Evolutionary conservation across 2,797 vertebrate genomes (phyloP).

Genomic region (Paedocypris micromegethes): DNA sequence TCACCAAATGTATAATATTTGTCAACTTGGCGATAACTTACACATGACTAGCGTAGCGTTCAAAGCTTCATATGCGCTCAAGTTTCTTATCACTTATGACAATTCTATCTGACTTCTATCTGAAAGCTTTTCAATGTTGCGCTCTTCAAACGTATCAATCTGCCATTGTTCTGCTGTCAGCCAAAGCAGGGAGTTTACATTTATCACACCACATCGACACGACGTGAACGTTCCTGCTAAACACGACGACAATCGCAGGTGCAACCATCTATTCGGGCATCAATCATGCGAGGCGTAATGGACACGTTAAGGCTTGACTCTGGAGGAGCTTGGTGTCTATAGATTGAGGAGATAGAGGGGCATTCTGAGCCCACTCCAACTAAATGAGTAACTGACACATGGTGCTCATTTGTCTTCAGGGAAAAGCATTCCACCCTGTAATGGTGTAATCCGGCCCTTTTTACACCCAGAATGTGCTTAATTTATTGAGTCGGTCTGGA

Average conservation of each 20-base stretch:
- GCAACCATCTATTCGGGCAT: constrained; percentile 28
- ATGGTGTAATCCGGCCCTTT: constrained; percentile 38
- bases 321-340: constrained; percentile 31
- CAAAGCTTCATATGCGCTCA: too few species aligned
- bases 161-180: not conserved
- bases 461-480: constrained; percentile 40
- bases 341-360: constrained; percentile 37
- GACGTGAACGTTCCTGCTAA: constrained; percentile 8
- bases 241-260: constrained; percentile 27
- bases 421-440: constrained; percentile 44
- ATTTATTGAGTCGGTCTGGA: constrained; percentile 31
- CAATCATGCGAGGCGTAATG: constrained; percentile 34
- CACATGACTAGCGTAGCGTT: too few species aligned
- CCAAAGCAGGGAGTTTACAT: constrained; percentile 4
- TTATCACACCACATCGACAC: not conserved
- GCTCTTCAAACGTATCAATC: constrained; percentile 3
- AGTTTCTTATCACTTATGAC: not conserved
- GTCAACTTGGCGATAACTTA: too few species aligned
- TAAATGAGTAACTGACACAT: constrained; percentile 54
- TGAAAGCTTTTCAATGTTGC: not conserved
- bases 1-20: too few species aligned
- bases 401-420: constrained; percentile 49
- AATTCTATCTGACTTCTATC: not conserved
- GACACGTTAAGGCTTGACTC: constrained; percentile 32
- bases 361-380: constrained; percentile 35